Evolutionary conservation across 2,888 invertebrate species (phyloP), one percentile per base, ranked within the genome.

Genomic region (Eupithecia vulgata): DNA sequence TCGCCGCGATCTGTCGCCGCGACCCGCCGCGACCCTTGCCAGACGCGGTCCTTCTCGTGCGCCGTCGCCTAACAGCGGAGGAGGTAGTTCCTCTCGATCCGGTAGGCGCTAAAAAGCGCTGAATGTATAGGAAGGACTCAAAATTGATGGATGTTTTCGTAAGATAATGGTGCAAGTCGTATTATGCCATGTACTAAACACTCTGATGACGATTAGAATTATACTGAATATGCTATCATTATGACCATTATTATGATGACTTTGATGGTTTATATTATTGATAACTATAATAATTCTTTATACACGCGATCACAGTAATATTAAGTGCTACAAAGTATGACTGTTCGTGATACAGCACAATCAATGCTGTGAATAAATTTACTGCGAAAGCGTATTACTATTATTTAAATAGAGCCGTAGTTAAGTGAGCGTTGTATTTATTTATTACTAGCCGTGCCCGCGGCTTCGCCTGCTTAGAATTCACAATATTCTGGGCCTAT

Each of bases 241-340:
- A 21, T 52, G 5, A 45, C 15, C 4, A 57, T 52, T 10, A 21
- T 21, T 52, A 21, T 52, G 4, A 52, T 52, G 52, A 52, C 52
- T 52, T 52, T 52, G 12, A 52, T 52, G 52, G 52, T 21, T n/a
- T 52, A 52, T 52, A 21, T 57, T 57, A 57, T 13, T 57, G 57
- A 57, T 57, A 13, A 5, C 13, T 13, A 25, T 21, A 57, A 57
- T 57, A 25, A 57, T 25, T 21, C 57, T 25, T 25, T 52, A 10
- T 52, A 57, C 57, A 57, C 57, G 57, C 57, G 57, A 25, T 52
- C 52, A 21, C 52, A 52, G 10, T 52, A 52, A 57, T 57, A 25
- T 25, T 13, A 57, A 57, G 57, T 52, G 48, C 57, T 57, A 25
- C 57, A 57, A 25, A 57, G 25, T 57, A 57, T 25, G 57, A 57